Percentiles rank a stretch among this genome's conserved stretches.
Evolutionary conservation across 2,113 vertebrate genomes (phyloP).

Genomic region (Panurus biarmicus): DNA sequence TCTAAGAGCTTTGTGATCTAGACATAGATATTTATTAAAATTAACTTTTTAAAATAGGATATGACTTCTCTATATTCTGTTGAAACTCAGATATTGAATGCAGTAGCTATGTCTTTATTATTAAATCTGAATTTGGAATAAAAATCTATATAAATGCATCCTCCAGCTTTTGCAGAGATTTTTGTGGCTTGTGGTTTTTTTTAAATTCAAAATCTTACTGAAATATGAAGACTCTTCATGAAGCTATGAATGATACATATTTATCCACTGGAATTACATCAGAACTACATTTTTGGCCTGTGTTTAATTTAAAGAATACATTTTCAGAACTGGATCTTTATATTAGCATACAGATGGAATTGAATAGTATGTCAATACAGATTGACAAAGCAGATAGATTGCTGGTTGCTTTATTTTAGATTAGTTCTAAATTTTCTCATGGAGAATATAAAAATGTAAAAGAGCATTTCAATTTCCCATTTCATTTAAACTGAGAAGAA

Average conservation of each 20-base stretch:
- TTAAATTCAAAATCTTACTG: background rate
- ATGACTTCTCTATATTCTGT: background rate
- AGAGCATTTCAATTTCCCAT: slow-evolving; percentile 66
- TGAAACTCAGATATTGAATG: background rate
- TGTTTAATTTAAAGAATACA: slow-evolving; percentile 53
- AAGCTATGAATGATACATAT: slow-evolving; percentile 23
- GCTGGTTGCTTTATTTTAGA: slow-evolving; percentile 54
- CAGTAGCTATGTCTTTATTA: background rate
- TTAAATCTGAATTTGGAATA: background rate
- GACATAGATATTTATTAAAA: background rate
- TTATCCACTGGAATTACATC: slow-evolving; percentile 44
- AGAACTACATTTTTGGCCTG: slow-evolving; percentile 38
- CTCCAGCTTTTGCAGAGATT: background rate
- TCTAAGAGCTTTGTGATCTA: background rate
- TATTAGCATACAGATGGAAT: slow-evolving; percentile 73
- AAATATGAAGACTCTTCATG: background rate
- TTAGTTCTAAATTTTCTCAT: slow-evolving; percentile 58
- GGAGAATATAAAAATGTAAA: slow-evolving; percentile 62
- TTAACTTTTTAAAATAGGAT: background rate
- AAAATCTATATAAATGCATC: background rate
- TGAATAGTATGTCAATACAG: slow-evolving; percentile 65
- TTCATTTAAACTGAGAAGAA: slow-evolving; percentile 64
- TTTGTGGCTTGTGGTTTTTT: background rate
- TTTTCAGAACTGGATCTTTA: slow-evolving; percentile 52
- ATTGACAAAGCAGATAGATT: slow-evolving; percentile 66